A percentile compares a stretch with the other conserved stretches of the same genome.
Evolutionary conservation across 2,797 vertebrate species (phyloP).

Genomic region (Lacerta viridis): DNA sequence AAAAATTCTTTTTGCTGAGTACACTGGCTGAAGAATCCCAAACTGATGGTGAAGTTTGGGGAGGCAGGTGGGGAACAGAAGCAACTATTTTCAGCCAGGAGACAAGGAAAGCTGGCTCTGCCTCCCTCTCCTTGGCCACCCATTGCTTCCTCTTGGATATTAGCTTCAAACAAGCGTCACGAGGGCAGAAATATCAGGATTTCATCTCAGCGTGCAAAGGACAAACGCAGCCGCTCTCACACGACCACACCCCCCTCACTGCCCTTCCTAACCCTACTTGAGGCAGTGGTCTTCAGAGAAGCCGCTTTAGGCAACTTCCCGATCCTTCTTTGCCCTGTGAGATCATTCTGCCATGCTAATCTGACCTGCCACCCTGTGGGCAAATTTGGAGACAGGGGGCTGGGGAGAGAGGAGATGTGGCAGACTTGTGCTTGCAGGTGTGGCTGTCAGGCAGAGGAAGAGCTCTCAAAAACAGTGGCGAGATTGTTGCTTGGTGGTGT

Average conservation of each 20-base stretch:
- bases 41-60: background rate
- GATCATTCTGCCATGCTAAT: background rate
- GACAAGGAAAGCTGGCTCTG: background rate
- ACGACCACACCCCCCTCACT: background rate
- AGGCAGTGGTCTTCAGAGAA: background rate
- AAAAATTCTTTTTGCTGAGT: background rate
- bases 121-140: background rate
- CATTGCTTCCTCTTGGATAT: background rate
- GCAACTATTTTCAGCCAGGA: background rate
- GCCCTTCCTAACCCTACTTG: background rate
- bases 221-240: background rate
- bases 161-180: background rate
- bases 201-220: background rate
- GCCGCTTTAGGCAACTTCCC: background rate
- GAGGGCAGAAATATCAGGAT: background rate
- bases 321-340: background rate
- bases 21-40: background rate
- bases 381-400: background rate
- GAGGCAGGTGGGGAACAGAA: background rate
- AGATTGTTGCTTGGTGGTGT: background rate
- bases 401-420: background rate
- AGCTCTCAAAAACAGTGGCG: background rate
- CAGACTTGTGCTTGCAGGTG: conserved; percentile 25
- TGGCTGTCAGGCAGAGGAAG: background rate
- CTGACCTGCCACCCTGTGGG: background rate